phyloP scores from a whole-genome alignment of 2,113 vertebrate species.

The Aphelocoma coerulescens region DNA sequence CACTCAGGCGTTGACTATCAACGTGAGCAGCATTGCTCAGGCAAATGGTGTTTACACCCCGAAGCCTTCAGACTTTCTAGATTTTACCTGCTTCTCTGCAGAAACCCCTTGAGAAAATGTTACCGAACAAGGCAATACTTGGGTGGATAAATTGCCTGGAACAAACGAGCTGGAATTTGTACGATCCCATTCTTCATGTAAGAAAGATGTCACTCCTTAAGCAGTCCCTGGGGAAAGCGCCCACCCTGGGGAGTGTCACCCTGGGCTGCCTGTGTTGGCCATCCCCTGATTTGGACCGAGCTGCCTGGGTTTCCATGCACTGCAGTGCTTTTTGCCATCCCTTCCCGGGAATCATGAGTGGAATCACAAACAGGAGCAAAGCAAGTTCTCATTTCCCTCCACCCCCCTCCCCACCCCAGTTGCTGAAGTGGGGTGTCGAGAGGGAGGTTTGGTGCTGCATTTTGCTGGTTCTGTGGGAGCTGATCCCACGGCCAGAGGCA shows the following conservation, averaged over 20 bases:
- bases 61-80: constrained; percentile 46
- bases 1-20: not conserved
- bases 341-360: not conserved
- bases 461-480: not conserved
- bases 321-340: not conserved
- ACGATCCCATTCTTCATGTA: not conserved
- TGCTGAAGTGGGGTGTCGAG: not conserved
- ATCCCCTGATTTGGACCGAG: not conserved
- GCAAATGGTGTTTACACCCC: constrained; percentile 44
- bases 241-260: not conserved
- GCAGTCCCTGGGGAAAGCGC: not conserved
- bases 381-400: not conserved
- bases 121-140: constrained; percentile 22
- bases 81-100: constrained; percentile 55
- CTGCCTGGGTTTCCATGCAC: not conserved
- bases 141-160: constrained; percentile 56
- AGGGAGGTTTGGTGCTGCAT: not conserved
- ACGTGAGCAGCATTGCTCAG: constrained; percentile 55
- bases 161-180: constrained; percentile 42
- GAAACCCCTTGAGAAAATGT: constrained; percentile 49
- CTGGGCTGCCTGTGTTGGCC: not conserved
- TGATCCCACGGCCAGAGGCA: not conserved
- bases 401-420: not conserved
- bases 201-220: not conserved
- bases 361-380: not conserved